Conservation (phyloP, 2,888 invertebrate genomes). For the Polylopha cassiicola region DNA sequence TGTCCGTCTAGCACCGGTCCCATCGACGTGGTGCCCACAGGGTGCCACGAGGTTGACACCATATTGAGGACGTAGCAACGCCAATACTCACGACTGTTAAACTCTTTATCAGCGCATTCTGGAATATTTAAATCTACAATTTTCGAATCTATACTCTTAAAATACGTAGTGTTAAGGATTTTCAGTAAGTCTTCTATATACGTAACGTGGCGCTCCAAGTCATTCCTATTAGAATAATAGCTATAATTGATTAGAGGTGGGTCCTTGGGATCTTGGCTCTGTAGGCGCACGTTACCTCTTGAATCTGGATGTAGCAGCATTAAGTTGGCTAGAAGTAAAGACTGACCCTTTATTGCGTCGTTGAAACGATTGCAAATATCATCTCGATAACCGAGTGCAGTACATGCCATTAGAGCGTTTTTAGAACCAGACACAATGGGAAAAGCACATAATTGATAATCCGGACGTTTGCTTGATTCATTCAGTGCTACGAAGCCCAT, state of each 20-base stretch:
- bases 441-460: conserved; percentile 1
- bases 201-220: conserved; percentile 6
- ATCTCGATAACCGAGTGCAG: neutral
- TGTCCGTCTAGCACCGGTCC: conserved; percentile 31
- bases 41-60: conserved; percentile 75
- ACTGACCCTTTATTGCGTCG: neutral
- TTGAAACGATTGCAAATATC: conserved; percentile 4
- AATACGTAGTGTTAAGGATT: too few relatives aligned
- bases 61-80: conserved; percentile 72
- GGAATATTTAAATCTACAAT: conserved; percentile 51
- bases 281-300: conserved; percentile 8
- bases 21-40: conserved; percentile 43
- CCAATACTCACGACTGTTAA: conserved; percentile 64
- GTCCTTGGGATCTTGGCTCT: conserved; percentile 3
- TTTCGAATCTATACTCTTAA: neutral
- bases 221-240: conserved; percentile 3
- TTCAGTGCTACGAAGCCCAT: conserved; percentile 1
- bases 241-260: conserved; percentile 7
- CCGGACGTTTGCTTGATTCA: neutral
- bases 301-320: conserved; percentile 13
- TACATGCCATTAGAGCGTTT: neutral
- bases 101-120: conserved; percentile 46
- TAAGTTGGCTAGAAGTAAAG: neutral
- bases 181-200: conserved; percentile 4
- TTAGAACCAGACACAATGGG: neutral